Conservation (phyloP, 2,113 vertebrate genomes). For the Narcine bancroftii region DNA sequence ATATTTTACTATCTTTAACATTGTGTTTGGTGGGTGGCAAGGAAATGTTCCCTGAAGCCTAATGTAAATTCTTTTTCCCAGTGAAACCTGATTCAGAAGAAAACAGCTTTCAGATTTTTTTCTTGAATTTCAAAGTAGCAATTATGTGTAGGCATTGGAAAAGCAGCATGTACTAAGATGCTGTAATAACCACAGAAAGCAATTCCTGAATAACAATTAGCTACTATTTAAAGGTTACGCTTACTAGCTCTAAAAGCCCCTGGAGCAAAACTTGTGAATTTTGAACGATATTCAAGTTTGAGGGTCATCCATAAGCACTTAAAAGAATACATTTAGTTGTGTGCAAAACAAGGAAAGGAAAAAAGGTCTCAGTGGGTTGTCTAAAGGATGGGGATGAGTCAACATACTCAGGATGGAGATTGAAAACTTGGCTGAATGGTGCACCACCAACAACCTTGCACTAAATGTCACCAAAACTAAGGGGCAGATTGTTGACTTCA, state of each 20-base stretch:
- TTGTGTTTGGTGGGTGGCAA: not conserved
- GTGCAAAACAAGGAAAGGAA: conserved; percentile 40
- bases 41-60: not conserved
- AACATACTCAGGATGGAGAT: too few relatives aligned
- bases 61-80: not conserved
- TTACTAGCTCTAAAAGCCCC: not conserved
- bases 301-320: not conserved
- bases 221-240: not conserved
- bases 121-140: not conserved
- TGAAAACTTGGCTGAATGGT: too few relatives aligned
- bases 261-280: not conserved
- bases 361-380: conserved; percentile 42
- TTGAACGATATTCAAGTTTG: too few relatives aligned
- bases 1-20: not conserved
- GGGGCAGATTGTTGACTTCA: too few relatives aligned
- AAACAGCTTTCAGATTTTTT: not conserved
- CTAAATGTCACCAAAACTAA: too few relatives aligned
- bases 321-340: not conserved
- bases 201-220: not conserved
- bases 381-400: too few relatives aligned
- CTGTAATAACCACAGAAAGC: not conserved
- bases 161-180: not conserved
- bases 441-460: too few relatives aligned
- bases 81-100: not conserved
- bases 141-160: not conserved